Base-by-base conservation (phyloP, 1,140 invertebrate genomes). In the Drosophila tsacasi region DNA sequence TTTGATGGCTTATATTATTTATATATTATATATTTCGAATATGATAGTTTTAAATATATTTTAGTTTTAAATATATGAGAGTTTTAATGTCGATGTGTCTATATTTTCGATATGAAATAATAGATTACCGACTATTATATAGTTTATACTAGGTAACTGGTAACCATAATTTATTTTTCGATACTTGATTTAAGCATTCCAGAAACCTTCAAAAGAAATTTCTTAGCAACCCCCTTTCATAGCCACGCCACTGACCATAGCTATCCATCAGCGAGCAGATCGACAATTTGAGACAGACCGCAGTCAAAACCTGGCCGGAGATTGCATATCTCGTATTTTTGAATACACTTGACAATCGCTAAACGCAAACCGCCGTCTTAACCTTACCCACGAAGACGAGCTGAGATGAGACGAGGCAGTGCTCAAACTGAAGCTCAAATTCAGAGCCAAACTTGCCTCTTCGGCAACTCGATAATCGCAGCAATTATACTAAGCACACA, bases 281-380 rank as follows among this genome's bases (percentile, higher is more conserved):
- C 54, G 39, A 40, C 69, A 47, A 75, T 67, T 44, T 23, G 23
- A 66, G 69, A 72, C 65, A 72, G 65, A 40, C 46, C 46, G 55
- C 50, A 62, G 68, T 68, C 81, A 66, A 61, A 83, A 76, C 76
- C 76, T 74, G 57, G 58, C 27, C 58, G 27, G 46, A 75, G 76
- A 65, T 76, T 83, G 68, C 80, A 83, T 78, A 67, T 83, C 58
- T 49, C 32, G 35, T 65, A 68, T 55, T 78, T 78, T 78, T 78
- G 68, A 83, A 83, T 83, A 79, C 81, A 83, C 81, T 83, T 83
- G 81, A 83, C 81, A 83, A 83, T 83, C 76, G 81, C 76, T 83
- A 60, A 83, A 76, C 71, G 46, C 74, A 69, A 76, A 72, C 67
- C 81, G 61, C 67, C 80, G 64, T 61, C 71, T 83, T 79, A 83